Percentiles rank a stretch among this genome's conserved stretches.
phyloP scores from a whole-genome alignment of 2,113 vertebrate genomes.

The western clawed frog (Xenopus tropicalis) region UCB_Xtro_10.0 CM004451.2:16576001-16576500 shows the following conservation, averaged over 20 bases:
- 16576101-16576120: slow-evolving; percentile 14
- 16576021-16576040: too few relatives aligned
- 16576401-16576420: slow-evolving; percentile 4
- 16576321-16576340: background rate
- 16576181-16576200: slow-evolving; percentile 20
- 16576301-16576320: too few relatives aligned
- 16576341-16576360: slow-evolving; percentile 27
- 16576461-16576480: too few relatives aligned
- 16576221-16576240: slow-evolving; percentile 15
- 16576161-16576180: slow-evolving; percentile 12
- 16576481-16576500: too few relatives aligned
- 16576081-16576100: slow-evolving; percentile 12
- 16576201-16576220: slow-evolving; percentile 3
- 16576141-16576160: background rate
- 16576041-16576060: too few relatives aligned
- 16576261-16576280: slow-evolving; percentile 35
- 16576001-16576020: too few relatives aligned
- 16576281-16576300: too few relatives aligned
- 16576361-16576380: slow-evolving; percentile 6
- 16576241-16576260: slow-evolving; percentile 32
- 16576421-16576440: background rate
- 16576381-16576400: background rate
- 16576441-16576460: background rate
- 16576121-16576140: slow-evolving; percentile 9
- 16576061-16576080: background rate